Evolutionary conservation across 2,113 vertebrate genomes (phyloP).

Genomic region (Antidorcas marsupialis): DNA sequence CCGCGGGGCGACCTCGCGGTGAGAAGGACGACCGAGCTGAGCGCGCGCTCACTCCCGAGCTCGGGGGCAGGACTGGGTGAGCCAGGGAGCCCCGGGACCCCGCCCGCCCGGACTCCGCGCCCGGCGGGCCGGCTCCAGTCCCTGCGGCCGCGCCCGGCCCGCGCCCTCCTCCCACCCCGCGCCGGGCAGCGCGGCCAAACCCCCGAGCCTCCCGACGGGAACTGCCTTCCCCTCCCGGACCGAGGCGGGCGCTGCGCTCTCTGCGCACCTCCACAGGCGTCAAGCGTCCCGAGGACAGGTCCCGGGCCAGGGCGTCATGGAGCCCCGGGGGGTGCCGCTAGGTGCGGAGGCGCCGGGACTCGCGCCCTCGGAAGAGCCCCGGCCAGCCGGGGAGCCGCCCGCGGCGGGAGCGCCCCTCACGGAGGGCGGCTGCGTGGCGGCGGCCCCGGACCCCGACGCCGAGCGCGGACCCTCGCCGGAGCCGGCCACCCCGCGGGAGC

Average conservation of each 20-base stretch:
- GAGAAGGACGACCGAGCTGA: background rate
- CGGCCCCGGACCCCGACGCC: background rate
- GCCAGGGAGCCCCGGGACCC: background rate
- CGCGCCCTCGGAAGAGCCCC: background rate
- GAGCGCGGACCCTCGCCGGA: background rate
- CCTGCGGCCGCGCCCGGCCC: background rate
- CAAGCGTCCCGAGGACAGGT: background rate
- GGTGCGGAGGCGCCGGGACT: background rate
- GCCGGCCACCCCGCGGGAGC: background rate
- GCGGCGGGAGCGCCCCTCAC: background rate
- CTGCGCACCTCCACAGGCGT: background rate
- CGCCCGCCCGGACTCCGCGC: background rate
- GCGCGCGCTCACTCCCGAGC: background rate
- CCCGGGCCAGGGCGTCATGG: background rate
- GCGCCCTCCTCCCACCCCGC: conserved; percentile 1
- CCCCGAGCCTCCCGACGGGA: background rate
- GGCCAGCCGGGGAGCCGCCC: background rate
- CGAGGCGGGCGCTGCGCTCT: background rate
- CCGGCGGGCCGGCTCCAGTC: background rate
- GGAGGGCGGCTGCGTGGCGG: background rate
- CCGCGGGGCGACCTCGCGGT: background rate
- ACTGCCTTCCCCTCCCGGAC: background rate
- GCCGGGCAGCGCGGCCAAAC: background rate
- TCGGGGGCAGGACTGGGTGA: background rate
- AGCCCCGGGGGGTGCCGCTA: background rate